Percentiles rank a stretch among this genome's conserved stretches.
These are phyloP conservation scores for Antidorcas marsupialis DNA, from an alignment of 2,113 vertebrate species.

Conservation along the genomic window DNA sequence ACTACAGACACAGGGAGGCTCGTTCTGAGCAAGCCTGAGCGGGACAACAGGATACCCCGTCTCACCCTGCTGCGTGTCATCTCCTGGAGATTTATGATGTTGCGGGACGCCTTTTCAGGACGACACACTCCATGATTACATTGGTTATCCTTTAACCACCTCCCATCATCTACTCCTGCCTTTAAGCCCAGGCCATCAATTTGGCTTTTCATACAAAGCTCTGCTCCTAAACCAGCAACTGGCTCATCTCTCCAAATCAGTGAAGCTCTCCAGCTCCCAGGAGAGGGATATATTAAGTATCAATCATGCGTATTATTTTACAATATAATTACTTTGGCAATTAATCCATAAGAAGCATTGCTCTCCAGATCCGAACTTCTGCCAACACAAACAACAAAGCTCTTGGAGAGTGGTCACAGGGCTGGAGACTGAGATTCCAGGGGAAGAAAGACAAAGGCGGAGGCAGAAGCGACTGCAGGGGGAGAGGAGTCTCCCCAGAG, in stretches of 20 bases:
- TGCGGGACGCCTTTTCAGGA: neutral
- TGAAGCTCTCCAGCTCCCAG: constrained; percentile 6
- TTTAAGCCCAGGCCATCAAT: neutral
- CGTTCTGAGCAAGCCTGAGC: neutral
- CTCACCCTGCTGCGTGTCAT: neutral
- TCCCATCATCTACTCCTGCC: neutral
- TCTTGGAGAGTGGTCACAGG: neutral
- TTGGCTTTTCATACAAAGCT: constrained; percentile 6
- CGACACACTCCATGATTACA: neutral
- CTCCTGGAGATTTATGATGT: neutral
- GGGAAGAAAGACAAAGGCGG: neutral
- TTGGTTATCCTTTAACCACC: neutral
- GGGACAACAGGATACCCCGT: neutral
- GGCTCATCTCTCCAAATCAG: constrained; percentile 28
- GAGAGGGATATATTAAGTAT: constrained; percentile 43
- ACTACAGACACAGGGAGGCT: neutral
- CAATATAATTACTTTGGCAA: constrained; percentile 55
- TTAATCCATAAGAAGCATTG: constrained; percentile 56
- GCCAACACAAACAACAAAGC: constrained; percentile 39
- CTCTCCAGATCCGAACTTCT: constrained; percentile 51
- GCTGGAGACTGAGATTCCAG: neutral
- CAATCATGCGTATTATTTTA: constrained; percentile 52
- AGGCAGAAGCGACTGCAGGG: neutral
- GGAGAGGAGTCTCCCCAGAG: neutral
- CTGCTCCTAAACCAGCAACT: constrained; percentile 26